Base-by-base conservation (phyloP, 1,140 invertebrate species). In the Drosophila chauvacae region DNA sequence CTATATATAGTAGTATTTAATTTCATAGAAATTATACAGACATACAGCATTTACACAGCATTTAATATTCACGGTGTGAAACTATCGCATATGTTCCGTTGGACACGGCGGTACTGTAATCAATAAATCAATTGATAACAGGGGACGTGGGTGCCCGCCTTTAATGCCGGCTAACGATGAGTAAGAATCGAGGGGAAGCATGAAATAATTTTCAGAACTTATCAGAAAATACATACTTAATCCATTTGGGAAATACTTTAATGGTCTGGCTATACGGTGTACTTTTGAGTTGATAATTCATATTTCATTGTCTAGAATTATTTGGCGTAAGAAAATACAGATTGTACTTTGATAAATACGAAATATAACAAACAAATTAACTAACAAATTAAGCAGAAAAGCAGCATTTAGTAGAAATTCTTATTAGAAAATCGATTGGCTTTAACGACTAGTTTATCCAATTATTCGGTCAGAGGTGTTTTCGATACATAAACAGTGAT, bases 81-180 rank as follows among this genome's bases (percentile, higher is more conserved):
- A 33, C 45, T 70, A 70, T 41, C 44, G 23, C 70, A 73, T 60
- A 58, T 73, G 70, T 35, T 59, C 13, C 16, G 7, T 7, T 14
- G 18, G 16, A 18, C 37, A 59, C 35, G 53, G 14, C 44, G 37
- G 37, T 42, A 50, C 65, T 42, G n/a, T 44, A 60, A 72, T 72
- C 68, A 73, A 73, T 73, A 72, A 72, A 59, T 72, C 44, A 72
- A 51, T 50, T 73, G 70, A 72, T 72, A 72, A 72, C 10, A 23
- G 7, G 55, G 20, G 16, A 72, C 51, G 65, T 72, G 51, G 35
- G 26, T 30, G 53, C 10, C 44, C 30, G 53, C 10, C 44, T 50
- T 44, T 72, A 35, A 14, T 73, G 55, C 69, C 66, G 14, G 50
- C 37, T 71, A 37, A 60, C 13, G 37, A 51, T 73, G 70, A 72